Base-by-base conservation (phyloP, 1,140 invertebrate species). In the Orchestia grillus region DNA sequence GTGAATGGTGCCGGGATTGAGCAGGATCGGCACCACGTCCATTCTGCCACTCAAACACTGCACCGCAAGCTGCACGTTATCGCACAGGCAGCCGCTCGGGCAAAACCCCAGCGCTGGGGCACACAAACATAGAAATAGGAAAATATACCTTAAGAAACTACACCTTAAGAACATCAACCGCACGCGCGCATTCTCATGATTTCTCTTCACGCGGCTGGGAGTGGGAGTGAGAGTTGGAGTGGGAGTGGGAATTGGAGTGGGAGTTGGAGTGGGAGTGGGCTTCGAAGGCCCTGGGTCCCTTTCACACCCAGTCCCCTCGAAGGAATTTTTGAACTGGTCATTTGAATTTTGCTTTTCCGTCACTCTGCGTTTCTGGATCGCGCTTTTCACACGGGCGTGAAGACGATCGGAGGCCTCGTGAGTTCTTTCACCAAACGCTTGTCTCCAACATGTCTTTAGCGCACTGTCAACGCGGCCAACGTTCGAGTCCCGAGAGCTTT, bases 21-120 rank as follows among this genome's bases (percentile, higher is more conserved):
- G 88, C 95, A 97, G 95, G 16, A 97, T 97, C 43, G 96, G 96
- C 42, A 97, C 96, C 43, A 97, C 96, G 87, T 97, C 96, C 95
- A 97, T 95, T 62, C 96, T 95, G 0, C 96, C 96, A 57, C 95
- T 96, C 57, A 96, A 57, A 77, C 96, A 97, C 77, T 96, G 96
- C n/a, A 96, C 96, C 43, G 96, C 91, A 40, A 96, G 91, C 40
- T 96, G 87, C 40, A 96, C 95, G 96, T 97, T 96, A 57, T 97
- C 96, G 57, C 96, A 97, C 15, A 77, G 53, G 57, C 96, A 97
- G 1, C 96, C 96, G 23, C 96, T 95, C 77, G 96, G 96, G 57
- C 96, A 97, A 95, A 97, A 97, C 36, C 77, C 96, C 47, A 94
- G 47, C 4, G 19, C 16, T 44, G 92, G 92, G 28, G 6, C 3